Base-by-base conservation (phyloP, 2,113 vertebrate species). In the Hiodon tergisus region DNA sequence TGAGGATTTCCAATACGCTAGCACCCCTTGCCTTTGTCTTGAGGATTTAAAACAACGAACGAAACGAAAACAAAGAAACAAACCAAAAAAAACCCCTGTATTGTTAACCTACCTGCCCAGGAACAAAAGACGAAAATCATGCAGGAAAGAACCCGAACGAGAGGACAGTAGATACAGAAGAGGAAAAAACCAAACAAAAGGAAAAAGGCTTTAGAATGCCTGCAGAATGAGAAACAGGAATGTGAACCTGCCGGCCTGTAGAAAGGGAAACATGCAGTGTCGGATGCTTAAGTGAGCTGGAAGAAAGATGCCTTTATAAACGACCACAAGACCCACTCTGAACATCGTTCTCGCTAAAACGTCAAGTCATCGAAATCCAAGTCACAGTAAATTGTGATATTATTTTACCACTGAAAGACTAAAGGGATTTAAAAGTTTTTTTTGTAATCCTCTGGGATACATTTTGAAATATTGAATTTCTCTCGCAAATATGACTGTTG, bases 371-470 rank as follows among this genome's bases (percentile, higher is more conserved):
- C 51, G 66, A 76, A 72, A 70, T 55, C 61, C 52, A 65, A 58
- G 14, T 66, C 54, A 61, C 47, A 48, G 46, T 67, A 78, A 68
- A 75, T 47, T 50, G 53, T 66, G 71, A 71, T 78, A 72, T 76
- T 73, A 78, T 61, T 78, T 76, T 76, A 73, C 79, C 16, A 76
- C 7, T 78, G 74, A 55, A 73, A 76, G 75, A 75, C 57, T n/a
- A 31, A 31, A 31, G 31, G 31, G 31, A 31, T 31, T 31, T 31
- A 31, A 31, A 31, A 31, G 31, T 31, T 31, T 31, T 31, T 31
- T 67, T 70, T 77, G 63, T 61, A 74, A 13, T 59, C 17, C 59
- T 68, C 50, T 59, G 53, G 58, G 67, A 69, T 52, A 57, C 57
- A 69, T 75, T 72, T 60, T 61, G 47, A 57, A 65, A 66, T 50